Conservation (phyloP, 2,888 invertebrate species). For the Scrobipalpa atriplicella region DNA sequence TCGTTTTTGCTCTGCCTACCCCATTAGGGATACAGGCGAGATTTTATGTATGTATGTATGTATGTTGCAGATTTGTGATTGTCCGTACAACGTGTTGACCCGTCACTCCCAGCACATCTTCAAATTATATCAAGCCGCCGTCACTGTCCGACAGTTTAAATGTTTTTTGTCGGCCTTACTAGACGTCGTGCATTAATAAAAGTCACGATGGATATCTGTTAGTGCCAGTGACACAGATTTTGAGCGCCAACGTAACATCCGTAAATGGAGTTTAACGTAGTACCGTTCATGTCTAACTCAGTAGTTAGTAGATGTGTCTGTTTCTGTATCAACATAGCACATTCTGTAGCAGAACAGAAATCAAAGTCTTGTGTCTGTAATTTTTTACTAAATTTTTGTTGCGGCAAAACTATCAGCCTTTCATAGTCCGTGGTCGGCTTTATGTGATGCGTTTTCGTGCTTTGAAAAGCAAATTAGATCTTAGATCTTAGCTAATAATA, state of each 20-base stretch:
- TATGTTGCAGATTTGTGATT: conserved; percentile 5
- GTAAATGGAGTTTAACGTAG: conserved; percentile 56
- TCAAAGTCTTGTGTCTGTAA: not conserved
- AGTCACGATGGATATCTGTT: conserved; percentile 59
- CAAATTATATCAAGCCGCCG: conserved; percentile 34
- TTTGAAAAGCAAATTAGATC: too few species aligned
- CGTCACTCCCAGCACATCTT: conserved; percentile 35
- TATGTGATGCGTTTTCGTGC: too few species aligned
- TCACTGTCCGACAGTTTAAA: conserved; percentile 41
- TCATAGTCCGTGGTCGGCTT: too few species aligned
- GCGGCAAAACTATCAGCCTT: too few species aligned
- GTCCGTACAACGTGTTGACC: not conserved
- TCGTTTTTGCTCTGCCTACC: too few species aligned
- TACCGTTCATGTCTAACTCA: conserved; percentile 64
- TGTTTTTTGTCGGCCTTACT: conserved; percentile 55
- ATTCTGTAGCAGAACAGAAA: not conserved
- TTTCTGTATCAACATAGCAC: not conserved
- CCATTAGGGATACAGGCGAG: too few species aligned
- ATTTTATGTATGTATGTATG: too few species aligned
- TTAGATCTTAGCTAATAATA: too few species aligned
- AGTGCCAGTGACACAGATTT: conserved; percentile 65
- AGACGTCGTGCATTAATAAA: conserved; percentile 56
- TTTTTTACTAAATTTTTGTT: not conserved
- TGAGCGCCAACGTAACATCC: conserved; percentile 59
- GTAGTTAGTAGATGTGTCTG: not conserved